phyloP scores from a whole-genome alignment of 1,140 invertebrate species.

The Drosophila eugracilis region DNA sequence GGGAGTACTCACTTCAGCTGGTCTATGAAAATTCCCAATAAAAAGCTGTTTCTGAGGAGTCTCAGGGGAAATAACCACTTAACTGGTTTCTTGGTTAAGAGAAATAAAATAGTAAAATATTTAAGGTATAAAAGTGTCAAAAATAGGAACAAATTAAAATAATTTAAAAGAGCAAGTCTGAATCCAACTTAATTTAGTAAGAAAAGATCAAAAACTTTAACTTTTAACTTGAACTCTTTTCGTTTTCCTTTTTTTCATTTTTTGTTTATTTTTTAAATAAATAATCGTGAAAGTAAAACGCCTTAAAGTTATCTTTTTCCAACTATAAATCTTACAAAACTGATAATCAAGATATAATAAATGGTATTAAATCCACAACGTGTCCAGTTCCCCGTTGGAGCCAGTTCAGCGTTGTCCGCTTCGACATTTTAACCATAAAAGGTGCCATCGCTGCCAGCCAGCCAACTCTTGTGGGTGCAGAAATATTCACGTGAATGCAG shows the following conservation, averaged over 20 bases:
- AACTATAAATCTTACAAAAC: not conserved
- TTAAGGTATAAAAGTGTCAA: not conserved
- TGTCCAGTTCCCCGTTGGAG: slow-evolving; percentile 8
- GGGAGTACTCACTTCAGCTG: slow-evolving; percentile 13
- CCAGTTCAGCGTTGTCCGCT: slow-evolving; percentile 48
- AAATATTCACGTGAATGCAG: slow-evolving; percentile 32
- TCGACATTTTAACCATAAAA: slow-evolving; percentile 67
- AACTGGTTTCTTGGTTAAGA: not conserved
- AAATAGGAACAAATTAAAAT: no score
- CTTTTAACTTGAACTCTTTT: no score
- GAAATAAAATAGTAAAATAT: no score
- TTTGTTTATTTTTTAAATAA: not conserved
- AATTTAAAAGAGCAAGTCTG: no score
- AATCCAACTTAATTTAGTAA: no score
- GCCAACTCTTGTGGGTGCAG: slow-evolving; percentile 55
- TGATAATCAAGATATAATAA: not conserved
- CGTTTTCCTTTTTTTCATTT: no score
- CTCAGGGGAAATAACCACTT: not conserved
- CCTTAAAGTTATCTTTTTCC: no score
- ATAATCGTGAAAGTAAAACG: no score
- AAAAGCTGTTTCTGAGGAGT: not conserved
- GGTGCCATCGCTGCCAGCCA: slow-evolving; percentile 27
- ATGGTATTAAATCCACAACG: not conserved
- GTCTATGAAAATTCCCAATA: not conserved
- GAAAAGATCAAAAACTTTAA: no score